Conservation (phyloP, 2,113 vertebrate species). For the Smithornis capensis region DNA sequence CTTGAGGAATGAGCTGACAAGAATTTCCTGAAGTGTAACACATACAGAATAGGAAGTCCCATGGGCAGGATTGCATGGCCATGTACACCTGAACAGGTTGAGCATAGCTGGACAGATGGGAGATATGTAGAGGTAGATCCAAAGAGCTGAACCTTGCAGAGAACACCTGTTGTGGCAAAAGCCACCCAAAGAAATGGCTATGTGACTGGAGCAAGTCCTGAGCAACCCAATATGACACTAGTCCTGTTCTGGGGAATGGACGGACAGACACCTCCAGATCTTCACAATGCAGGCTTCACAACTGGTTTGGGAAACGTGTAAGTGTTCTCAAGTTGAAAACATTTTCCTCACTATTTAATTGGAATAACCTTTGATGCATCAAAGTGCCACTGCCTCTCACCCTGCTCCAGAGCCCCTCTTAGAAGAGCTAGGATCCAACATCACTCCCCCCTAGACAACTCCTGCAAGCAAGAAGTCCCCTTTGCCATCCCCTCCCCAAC, state of each 20-base stretch:
- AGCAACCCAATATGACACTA: background rate
- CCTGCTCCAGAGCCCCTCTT: background rate
- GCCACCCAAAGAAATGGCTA: background rate
- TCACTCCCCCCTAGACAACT: background rate
- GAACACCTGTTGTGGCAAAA: background rate
- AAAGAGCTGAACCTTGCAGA: background rate
- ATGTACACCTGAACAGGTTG: background rate
- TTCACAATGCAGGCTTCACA: background rate
- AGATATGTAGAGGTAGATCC: background rate
- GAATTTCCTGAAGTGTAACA: background rate
- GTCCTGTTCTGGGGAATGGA: background rate
- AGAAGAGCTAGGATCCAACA: background rate
- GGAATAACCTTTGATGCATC: background rate
- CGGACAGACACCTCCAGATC: background rate
- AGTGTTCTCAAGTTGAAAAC: background rate
- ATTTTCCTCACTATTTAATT: background rate
- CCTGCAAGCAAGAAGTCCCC: background rate
- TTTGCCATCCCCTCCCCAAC: background rate
- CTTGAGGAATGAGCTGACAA: background rate
- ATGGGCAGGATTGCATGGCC: background rate
- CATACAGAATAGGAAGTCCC: background rate
- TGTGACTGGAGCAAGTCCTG: background rate
- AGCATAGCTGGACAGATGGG: background rate
- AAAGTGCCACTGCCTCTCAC: rapidly evolving
- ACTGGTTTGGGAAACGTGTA: background rate